A percentile compares a stretch with the other conserved stretches of the same genome.
Evolutionary conservation across 2,888 invertebrate genomes (phyloP).

Genomic region (Leptopilina syphax): DNA sequence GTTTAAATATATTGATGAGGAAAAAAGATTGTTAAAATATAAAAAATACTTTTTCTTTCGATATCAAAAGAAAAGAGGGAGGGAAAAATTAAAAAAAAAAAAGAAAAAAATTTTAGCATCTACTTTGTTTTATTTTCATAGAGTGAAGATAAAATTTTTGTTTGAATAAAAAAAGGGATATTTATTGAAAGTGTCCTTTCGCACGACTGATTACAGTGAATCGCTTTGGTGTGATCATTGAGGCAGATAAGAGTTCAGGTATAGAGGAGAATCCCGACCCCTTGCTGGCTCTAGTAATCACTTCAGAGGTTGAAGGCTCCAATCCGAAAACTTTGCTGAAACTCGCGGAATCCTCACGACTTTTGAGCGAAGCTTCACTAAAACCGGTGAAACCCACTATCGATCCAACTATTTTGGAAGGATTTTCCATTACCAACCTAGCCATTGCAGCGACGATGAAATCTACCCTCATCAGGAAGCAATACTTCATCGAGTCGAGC

Average conservation of each 20-base stretch:
- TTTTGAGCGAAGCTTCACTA: constrained; percentile 61
- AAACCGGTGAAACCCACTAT: constrained; percentile 55
- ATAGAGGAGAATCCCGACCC: constrained; percentile 62
- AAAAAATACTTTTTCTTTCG: no score
- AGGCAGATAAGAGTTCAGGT: constrained; percentile 48
- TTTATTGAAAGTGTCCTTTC: constrained; percentile 32
- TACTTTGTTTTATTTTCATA: neutral
- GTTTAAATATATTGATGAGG: no score
- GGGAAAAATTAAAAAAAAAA: neutral
- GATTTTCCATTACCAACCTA: constrained; percentile 53
- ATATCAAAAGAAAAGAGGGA: no score
- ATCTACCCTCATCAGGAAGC: constrained; percentile 58
- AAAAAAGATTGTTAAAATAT: no score
- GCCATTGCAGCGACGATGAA: constrained; percentile 46
- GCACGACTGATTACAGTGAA: constrained; percentile 33
- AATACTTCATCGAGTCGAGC: constrained; percentile 71
- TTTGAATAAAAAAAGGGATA: neutral
- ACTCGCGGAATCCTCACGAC: constrained; percentile 69
- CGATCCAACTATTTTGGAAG: constrained; percentile 68
- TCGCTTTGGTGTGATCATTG: constrained; percentile 51
- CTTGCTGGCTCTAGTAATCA: constrained; percentile 71
- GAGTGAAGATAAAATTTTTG: neutral
- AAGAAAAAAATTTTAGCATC: neutral
- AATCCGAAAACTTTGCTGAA: constrained; percentile 68
- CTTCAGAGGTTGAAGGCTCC: constrained; percentile 69